Evolutionary conservation across 2,113 vertebrate species (phyloP).

Genomic region (Chiloscyllium plagiosum): DNA sequence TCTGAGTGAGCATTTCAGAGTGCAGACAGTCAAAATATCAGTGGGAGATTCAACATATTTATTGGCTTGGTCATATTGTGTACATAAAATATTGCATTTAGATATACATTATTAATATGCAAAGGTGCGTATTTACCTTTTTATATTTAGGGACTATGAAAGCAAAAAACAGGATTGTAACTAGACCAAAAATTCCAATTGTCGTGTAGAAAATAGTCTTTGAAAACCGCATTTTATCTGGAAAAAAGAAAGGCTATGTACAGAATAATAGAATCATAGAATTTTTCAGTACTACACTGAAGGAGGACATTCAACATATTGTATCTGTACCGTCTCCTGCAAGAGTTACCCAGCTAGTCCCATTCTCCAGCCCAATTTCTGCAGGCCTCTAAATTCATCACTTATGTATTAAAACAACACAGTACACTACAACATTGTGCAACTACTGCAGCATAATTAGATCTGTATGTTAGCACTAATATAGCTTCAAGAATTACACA

Average conservation of each 20-base stretch:
- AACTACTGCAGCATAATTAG: neutral
- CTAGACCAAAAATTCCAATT: conserved; percentile 49
- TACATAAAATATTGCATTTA: conserved; percentile 25
- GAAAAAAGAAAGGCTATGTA: neutral
- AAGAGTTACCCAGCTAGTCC: no score
- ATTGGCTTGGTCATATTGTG: neutral
- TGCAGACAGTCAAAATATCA: neutral
- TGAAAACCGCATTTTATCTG: neutral
- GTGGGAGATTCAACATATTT: neutral
- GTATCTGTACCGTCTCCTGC: no score
- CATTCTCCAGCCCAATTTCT: no score
- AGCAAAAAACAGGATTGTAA: conserved; percentile 42
- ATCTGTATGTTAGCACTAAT: neutral
- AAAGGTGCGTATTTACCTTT: conserved; percentile 58
- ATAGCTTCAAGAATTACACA: neutral
- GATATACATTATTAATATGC: neutral
- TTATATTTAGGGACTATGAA: conserved; percentile 57
- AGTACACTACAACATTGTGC: neutral
- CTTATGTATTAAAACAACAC: neutral
- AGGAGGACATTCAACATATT: no score
- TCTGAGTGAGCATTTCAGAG: neutral
- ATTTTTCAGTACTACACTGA: no score
- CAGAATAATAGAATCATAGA: no score
- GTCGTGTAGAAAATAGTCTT: conserved; percentile 44
- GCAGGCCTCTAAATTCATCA: no score